Evolutionary conservation across 1,140 invertebrate genomes (phyloP).

Genomic region (Glossosoma conforme): DNA sequence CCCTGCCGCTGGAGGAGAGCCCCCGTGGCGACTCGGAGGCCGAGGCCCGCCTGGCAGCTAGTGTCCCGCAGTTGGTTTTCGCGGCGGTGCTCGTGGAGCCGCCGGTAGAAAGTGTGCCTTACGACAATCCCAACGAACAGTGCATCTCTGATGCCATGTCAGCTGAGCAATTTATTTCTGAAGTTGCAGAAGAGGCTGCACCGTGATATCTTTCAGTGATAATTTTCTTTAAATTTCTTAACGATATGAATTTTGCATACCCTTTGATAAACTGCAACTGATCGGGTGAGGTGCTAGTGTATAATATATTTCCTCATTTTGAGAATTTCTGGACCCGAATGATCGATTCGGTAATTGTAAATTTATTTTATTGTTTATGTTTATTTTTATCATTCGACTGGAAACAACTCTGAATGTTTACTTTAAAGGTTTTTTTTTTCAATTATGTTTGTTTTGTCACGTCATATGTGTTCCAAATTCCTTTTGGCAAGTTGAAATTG

Average conservation of each 20-base stretch:
- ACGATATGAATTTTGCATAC: not conserved
- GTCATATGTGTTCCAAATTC: too few relatives aligned
- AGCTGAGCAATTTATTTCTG: conserved; percentile 17
- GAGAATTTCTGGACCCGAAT: not conserved
- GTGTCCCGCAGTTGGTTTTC: not conserved
- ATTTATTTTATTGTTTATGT: too few relatives aligned
- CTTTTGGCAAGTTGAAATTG: too few relatives aligned
- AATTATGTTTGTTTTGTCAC: too few relatives aligned
- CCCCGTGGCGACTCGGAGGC: conserved; percentile 2
- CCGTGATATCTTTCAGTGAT: conserved; percentile 22
- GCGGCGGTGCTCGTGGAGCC: not conserved
- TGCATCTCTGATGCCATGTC: conserved; percentile 1
- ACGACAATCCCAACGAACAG: conserved; percentile 15
- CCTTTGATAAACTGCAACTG: not conserved
- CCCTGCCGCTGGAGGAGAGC: conserved; percentile 38
- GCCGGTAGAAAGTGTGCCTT: conserved; percentile 28
- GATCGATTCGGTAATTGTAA: too few relatives aligned
- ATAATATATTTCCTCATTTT: not conserved
- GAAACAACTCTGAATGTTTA: too few relatives aligned
- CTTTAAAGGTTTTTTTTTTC: too few relatives aligned
- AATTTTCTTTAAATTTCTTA: conserved; percentile 14
- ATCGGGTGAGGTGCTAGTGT: conserved; percentile 12
- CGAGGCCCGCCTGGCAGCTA: not conserved
- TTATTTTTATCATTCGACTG: too few relatives aligned
- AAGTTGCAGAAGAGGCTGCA: conserved; percentile 28